Base-by-base conservation (phyloP, 2,888 invertebrate genomes). In the Leptogaster cylindrica region DNA sequence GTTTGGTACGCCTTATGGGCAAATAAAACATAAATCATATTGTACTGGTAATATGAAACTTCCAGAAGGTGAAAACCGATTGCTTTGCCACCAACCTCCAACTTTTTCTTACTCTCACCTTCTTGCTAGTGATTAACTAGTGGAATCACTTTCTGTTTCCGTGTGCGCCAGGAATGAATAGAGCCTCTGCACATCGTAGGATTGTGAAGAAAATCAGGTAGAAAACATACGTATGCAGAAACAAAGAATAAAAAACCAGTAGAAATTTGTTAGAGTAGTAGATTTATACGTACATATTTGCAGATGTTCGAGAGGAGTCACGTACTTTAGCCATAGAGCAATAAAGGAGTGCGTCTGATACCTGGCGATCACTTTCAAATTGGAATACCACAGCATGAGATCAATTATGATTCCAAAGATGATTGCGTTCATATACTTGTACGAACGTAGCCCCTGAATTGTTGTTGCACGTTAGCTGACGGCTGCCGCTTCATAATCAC, bases 321-420 rank as follows among this genome's bases (percentile, higher is more conserved):
- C 7, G 44, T 18, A 44, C 44, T 16, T 44, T 44, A 31, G 44
- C 16, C 12, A 16, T 41, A 23, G 16, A 28, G 16, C 16, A 61
- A 14, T 18, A 46, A 46, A 46, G 7, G n/a, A 41, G n/a, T 39
- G 36, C 44, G 18, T 44, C 18, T 31, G 41, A 61, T 44, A 14
- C 14, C 23, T 10, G 7, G 25, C 41, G 41, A 58, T 58, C 61
- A n/a, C 44, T 61, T 61, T 61, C 61, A 61, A 61, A 61, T 61
- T 61, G 61, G 41, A 61, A 61, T 61, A 61, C 61, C 61, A 20
- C 61, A 61, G 61, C 61, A 61, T 61, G 61, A 44, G 61, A 61
- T 61, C 61, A 61, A 61, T 61, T 61, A 61, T 61, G 61, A 61
- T 61, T 61, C 61, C 44, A n/a, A 18, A 25, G 61, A 61, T 61